Base-by-base conservation (phyloP, 1,140 invertebrate species). In the Harpegnathos saltator region DNA sequence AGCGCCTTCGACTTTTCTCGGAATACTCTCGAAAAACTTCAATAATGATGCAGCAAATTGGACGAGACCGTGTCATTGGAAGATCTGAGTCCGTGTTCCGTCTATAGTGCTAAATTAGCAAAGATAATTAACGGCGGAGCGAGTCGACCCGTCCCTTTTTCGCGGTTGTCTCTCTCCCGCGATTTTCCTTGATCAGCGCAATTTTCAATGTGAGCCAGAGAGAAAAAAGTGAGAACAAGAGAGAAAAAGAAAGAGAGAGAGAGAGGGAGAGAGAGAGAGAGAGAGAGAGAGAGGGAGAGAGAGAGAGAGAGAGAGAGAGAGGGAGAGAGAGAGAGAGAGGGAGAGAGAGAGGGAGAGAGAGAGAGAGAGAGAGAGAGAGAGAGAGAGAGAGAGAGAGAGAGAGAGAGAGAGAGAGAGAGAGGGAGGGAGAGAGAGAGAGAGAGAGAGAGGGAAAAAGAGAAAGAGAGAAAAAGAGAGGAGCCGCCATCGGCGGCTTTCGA, bases 51-150 rank as follows among this genome's bases (percentile, higher is more conserved):
- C 5, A 19, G 19, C 33, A 26, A 74, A 62, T 74, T 17, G 17
- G n/a, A 17, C 4, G 48, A 22, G n/a, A 56, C 2, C 61, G 33
- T 33, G 44, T 52, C 44, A n/a, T n/a, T 78, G 24, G n/a, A 44
- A 44, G 24, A 71, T 33, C 38, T 9, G 38, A 44, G 38, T 44
- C 7, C 11, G 38, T 44, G 52, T 74, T 75, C 71, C 63, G 59
- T 81, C 52, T 74, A 58, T 29, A 17, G 52, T 26, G 17, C 63
- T 83, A 81, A 87, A 87, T 87, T 84, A 88, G 84, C 58, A 48
- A 78, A 54, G 82, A 66, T 87, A 88, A 88, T 88, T 88, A 88
- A 19, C 61, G 15, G 44, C 56, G 29, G 62, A 17, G n/a, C 24
- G 11, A 71, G 56, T 26, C 24, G 44, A 12, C 72, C 3, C 38